Conservation (phyloP, 2,113 vertebrate species). For the Antechinus stuartii region DNA sequence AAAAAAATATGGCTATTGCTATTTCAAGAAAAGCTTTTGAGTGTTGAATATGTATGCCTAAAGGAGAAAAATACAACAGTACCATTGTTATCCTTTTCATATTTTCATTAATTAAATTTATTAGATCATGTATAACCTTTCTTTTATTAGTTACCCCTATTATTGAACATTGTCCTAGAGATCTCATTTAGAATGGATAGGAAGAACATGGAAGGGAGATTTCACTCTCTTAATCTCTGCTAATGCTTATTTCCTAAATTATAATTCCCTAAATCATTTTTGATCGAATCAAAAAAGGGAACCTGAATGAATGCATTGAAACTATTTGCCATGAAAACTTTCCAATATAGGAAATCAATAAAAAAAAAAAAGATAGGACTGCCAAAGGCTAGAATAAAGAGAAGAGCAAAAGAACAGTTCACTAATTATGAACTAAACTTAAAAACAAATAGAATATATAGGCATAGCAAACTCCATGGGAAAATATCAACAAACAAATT, state of each 20-base stretch:
- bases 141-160: not conserved
- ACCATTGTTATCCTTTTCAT: not conserved
- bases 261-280: not conserved
- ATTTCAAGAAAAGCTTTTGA: not conserved
- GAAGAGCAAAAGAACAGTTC: slow-evolving; percentile 33
- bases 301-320: not conserved
- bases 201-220: not conserved
- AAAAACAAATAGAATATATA: slow-evolving; percentile 34
- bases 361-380: not conserved
- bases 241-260: not conserved
- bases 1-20: not conserved
- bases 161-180: not conserved
- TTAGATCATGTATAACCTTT: not conserved
- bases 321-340: not conserved
- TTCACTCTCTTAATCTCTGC: fast-evolving
- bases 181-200: not conserved
- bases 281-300: not conserved
- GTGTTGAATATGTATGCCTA: not conserved
- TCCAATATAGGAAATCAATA: not conserved
- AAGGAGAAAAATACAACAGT: not conserved
- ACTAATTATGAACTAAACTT: slow-evolving; percentile 49
- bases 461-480: not conserved
- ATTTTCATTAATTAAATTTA: too few relatives aligned
- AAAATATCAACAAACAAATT: slow-evolving; percentile 32
- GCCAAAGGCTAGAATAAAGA: slow-evolving; percentile 48